Evolutionary conservation across 2,797 vertebrate genomes (phyloP).

Genomic region (Tragopan temminckii): DNA sequence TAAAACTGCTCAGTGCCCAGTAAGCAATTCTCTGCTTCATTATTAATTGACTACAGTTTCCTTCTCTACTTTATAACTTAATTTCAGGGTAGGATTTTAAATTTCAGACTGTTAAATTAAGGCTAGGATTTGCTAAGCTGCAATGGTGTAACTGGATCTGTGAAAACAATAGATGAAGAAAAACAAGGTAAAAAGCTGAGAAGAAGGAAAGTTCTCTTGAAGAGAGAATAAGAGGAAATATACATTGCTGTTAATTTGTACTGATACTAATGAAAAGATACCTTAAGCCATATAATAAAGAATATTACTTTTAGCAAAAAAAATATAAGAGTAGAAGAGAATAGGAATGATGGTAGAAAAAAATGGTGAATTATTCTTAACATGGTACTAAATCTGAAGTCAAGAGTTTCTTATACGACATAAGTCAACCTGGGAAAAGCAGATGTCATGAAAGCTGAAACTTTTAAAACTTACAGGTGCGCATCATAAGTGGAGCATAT

Average conservation of each 20-base stretch:
- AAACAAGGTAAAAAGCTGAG: not conserved
- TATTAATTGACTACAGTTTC: not conserved
- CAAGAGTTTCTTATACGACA: conserved; percentile 4
- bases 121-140: not conserved
- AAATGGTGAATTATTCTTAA: not conserved
- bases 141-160: not conserved
- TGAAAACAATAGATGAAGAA: not conserved
- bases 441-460: not conserved
- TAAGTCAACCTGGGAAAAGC: not conserved
- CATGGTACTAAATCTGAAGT: not conserved
- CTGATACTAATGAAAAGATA: not conserved
- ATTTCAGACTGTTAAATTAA: not conserved
- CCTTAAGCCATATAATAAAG: not conserved
- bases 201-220: not conserved
- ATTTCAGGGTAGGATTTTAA: not conserved
- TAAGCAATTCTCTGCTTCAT: not conserved
- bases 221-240: not conserved
- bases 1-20: not conserved
- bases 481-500: not conserved
- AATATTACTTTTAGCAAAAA: not conserved
- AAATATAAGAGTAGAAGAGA: not conserved
- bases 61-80: not conserved
- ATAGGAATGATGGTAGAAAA: not conserved
- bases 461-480: conserved; percentile 8
- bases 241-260: not conserved